Evolutionary conservation across 1,140 invertebrate species (phyloP).

Genomic region (Belonocnema kinseyi): DNA sequence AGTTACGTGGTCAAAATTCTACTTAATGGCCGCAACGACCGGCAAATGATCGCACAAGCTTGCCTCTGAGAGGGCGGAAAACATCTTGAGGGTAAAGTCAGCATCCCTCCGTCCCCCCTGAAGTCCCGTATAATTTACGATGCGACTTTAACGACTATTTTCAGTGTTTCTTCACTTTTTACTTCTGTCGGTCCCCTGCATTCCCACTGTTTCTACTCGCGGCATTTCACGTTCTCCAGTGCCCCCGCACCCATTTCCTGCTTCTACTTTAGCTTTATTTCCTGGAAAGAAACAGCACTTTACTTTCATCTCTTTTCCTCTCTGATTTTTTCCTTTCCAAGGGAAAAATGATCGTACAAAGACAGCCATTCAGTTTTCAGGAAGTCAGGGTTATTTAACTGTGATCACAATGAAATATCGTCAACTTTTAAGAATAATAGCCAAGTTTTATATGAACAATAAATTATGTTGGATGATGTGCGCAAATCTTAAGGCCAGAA

Average conservation of each 20-base stretch:
- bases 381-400: background rate
- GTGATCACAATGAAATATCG: conserved; percentile 21
- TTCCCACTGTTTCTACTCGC: conserved; percentile 24
- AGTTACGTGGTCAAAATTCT: conserved; percentile 28
- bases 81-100: conserved; percentile 38
- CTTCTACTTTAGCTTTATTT: conserved; percentile 39
- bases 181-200: conserved; percentile 33
- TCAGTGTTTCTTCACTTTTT: conserved; percentile 52
- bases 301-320: conserved; percentile 15
- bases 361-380: background rate
- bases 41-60: conserved; percentile 29
- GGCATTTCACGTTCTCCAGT: background rate
- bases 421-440: conserved; percentile 11
- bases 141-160: conserved; percentile 64
- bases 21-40: conserved; percentile 31
- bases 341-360: background rate
- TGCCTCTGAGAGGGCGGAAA: conserved; percentile 43
- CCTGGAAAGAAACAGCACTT: conserved; percentile 33
- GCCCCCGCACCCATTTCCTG: conserved; percentile 3
- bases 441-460: conserved; percentile 5
- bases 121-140: conserved; percentile 61
- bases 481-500: no score
- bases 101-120: conserved; percentile 26
- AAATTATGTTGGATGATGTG: no score
- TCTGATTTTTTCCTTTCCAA: background rate